Evolutionary conservation across 1,140 invertebrate species (phyloP).

Genomic region (Campoletis sonorensis): DNA sequence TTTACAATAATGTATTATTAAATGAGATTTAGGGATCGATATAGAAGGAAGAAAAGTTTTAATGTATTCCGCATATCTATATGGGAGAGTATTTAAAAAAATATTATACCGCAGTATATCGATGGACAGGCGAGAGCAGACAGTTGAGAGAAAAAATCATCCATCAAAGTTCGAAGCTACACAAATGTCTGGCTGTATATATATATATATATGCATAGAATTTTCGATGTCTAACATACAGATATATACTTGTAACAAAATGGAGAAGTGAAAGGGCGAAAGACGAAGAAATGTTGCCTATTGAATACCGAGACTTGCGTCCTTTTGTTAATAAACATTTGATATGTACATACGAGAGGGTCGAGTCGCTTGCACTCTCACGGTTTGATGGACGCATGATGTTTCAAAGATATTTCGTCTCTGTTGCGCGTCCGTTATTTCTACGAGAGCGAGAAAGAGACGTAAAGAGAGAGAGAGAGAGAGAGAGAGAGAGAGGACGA

Average conservation of each 20-base stretch:
- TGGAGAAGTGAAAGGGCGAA: background rate
- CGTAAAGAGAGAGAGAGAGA: background rate
- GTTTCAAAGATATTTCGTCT: slow-evolving; percentile 57
- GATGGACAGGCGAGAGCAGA: slow-evolving; percentile 17
- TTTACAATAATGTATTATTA: background rate
- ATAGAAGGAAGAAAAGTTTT: background rate
- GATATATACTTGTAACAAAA: too few relatives aligned
- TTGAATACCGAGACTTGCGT: background rate
- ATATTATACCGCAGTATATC: slow-evolving; percentile 31
- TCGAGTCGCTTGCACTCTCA: slow-evolving; percentile 20
- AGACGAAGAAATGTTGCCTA: background rate
- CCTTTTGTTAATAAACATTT: background rate
- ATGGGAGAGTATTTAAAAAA: slow-evolving; percentile 1
- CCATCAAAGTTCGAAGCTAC: slow-evolving; percentile 74
- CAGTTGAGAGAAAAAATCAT: slow-evolving; percentile 71
- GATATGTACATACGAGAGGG: background rate
- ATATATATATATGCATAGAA: background rate
- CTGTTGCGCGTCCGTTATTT: slow-evolving; percentile 64
- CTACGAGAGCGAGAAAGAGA: slow-evolving; percentile 57
- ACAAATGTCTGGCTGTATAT: background rate
- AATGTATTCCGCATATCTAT: background rate
- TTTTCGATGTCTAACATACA: background rate
- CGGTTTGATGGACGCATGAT: slow-evolving; percentile 68
- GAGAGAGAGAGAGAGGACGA: background rate
- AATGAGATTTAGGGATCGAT: background rate